Base-by-base conservation (phyloP, 2,888 invertebrate genomes). In the Phyllotreta striolata region DNA sequence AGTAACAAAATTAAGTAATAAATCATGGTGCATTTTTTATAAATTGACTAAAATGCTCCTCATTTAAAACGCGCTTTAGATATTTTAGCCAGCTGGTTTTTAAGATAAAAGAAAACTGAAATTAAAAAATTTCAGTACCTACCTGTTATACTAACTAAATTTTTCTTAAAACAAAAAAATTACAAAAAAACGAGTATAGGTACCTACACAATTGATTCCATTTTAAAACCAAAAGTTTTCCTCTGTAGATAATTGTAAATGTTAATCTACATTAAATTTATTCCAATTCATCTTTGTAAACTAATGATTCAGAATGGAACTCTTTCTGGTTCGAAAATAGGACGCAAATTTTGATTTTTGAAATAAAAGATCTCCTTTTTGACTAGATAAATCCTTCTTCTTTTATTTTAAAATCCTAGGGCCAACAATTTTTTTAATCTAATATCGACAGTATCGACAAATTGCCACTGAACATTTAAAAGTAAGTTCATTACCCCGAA, bases 391-490 rank as follows among this genome's bases (percentile, higher is more conserved):
- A 39, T 40, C 41, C 9, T 55, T 54, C 34, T 41, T n/a, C 9
- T 40, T 55, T 55, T 55, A 56, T 37, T 56, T 34, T 43, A 38
- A 52, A 9, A 44, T 49, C 47, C 7, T 24, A 37, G 43, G 52
- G 10, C 10, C 14, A 43, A 43, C 39, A 24, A 47, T 54, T 10
- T 3, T 3, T 52, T 52, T 52, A 60, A 52, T 47, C 60, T 60
- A 60, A 62, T 62, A 62, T 55, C 62, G 62, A 62, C 61, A 46
- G 37, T 72, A 74, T 74, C 72, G 71, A 74, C 73, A 72, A 73
- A 74, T 75, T 74, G 75, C 74, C 75, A 75, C 73, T 68, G 70
- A 75, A 74, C 73, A 74, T 70, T 71, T 73, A 73, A 57, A 66
- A 59, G 37, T 63, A 62, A 68, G 66, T 67, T 54, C 63, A 46